A percentile compares a stretch with the other conserved stretches of the same genome.
phyloP scores from a whole-genome alignment of 2,888 invertebrate genomes.

The Drosophila kuntzei region DNA sequence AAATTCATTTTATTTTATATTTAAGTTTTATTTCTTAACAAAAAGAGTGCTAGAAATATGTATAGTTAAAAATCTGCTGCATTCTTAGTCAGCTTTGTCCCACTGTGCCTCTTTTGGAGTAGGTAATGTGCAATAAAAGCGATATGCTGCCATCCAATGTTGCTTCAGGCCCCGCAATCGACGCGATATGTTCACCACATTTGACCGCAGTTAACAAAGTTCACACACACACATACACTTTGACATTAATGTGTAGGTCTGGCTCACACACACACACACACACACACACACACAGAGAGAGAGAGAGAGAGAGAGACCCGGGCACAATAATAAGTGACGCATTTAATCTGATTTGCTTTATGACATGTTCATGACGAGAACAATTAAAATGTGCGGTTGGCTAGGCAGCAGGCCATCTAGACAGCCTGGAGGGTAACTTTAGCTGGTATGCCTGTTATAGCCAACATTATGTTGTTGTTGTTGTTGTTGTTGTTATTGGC shows the following conservation, averaged over 20 bases:
- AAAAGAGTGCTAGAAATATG: background rate
- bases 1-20: too few species aligned
- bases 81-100: conserved; percentile 17
- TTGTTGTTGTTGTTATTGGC: conserved; percentile 68
- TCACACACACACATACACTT: conserved; percentile 41
- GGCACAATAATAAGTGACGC: conserved; percentile 81
- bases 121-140: conserved; percentile 79
- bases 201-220: conserved; percentile 81
- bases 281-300: conserved; percentile 11
- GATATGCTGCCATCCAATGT: conserved; percentile 60
- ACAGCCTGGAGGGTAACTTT: conserved; percentile 32
- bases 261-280: conserved; percentile 19
- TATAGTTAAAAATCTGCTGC: background rate
- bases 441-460: conserved; percentile 8
- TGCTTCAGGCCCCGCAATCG: conserved; percentile 34
- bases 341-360: conserved; percentile 83
- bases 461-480: conserved; percentile 19
- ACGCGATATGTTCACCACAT: conserved; percentile 71
- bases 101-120: conserved; percentile 64
- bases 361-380: conserved; percentile 83
- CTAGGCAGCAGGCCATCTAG: conserved; percentile 66
- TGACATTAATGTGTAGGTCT: background rate
- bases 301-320: conserved; percentile 19
- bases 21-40: background rate
- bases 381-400: conserved; percentile 83